phyloP scores from a whole-genome alignment of 2,113 vertebrate species.

The Ciconia stormi region DNA sequence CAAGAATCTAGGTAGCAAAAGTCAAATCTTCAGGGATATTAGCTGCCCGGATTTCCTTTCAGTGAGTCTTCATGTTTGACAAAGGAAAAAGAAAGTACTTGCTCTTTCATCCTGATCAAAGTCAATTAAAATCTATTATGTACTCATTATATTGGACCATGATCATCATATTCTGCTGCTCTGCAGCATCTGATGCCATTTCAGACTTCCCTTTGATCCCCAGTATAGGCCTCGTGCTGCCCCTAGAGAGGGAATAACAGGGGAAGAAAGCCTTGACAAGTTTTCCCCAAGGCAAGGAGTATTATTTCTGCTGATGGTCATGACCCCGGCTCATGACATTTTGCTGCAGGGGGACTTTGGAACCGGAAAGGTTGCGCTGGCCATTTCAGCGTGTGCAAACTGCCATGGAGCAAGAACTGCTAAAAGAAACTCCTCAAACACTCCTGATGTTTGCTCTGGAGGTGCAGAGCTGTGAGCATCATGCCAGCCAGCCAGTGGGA shows the following conservation, averaged over 20 bases:
- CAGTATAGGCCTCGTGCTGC: background rate
- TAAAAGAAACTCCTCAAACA: background rate
- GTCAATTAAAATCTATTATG: background rate
- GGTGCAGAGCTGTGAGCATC: background rate
- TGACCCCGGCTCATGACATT: background rate
- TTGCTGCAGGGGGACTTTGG: slow-evolving; percentile 25
- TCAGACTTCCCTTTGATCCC: background rate
- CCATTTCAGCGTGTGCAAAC: background rate
- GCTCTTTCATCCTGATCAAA: background rate
- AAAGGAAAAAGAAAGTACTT: background rate
- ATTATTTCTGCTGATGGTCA: background rate
- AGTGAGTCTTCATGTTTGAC: background rate
- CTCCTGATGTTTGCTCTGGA: background rate
- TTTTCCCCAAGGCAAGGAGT: background rate
- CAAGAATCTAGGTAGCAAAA: background rate
- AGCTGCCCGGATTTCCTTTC: background rate
- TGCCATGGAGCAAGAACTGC: background rate
- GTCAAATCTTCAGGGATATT: background rate
- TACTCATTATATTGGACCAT: background rate
- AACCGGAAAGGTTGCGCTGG: background rate
- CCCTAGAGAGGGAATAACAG: background rate
- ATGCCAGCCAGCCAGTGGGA: rapidly evolving
- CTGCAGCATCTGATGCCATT: background rate
- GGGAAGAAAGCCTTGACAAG: background rate
- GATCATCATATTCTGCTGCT: background rate